phyloP scores from a whole-genome alignment of 2,113 vertebrate species.

The Cyprinodon brontotheroides region DNA sequence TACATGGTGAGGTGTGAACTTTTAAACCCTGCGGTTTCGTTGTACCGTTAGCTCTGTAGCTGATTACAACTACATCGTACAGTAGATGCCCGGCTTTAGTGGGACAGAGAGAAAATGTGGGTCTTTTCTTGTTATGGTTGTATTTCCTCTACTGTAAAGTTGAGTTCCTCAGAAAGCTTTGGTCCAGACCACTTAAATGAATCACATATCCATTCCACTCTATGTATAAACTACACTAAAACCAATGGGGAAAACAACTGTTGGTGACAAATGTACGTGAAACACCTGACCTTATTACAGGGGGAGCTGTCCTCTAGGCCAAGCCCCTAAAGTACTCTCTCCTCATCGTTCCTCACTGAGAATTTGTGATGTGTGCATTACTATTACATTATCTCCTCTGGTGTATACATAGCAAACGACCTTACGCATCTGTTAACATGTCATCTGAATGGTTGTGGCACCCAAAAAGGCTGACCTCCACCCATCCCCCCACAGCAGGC shows the following conservation, averaged over 20 bases:
- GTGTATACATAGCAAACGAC: constrained; percentile 72
- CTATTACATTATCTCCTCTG: constrained; percentile 71
- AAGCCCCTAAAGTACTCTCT: constrained; percentile 53
- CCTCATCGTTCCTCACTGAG: constrained; percentile 39
- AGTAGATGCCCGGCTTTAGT: too few relatives aligned
- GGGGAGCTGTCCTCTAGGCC: constrained; percentile 57
- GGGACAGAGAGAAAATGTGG: too few relatives aligned
- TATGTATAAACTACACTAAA: background rate
- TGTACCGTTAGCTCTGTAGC: too few relatives aligned
- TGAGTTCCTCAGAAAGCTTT: background rate
- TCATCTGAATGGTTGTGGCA: constrained; percentile 68
- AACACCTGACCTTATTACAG: constrained; percentile 70
- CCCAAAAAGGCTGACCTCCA: constrained; percentile 70
- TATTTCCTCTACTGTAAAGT: too few relatives aligned
- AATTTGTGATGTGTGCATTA: constrained; percentile 66
- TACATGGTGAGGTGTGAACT: too few relatives aligned
- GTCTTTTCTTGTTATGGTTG: too few relatives aligned
- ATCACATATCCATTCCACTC: background rate
- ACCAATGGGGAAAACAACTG: constrained; percentile 16
- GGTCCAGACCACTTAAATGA: background rate
- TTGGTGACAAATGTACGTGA: constrained; percentile 50
- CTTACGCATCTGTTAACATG: constrained; percentile 79
- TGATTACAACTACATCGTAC: too few relatives aligned
- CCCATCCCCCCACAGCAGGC: constrained; percentile 46
- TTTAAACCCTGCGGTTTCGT: too few relatives aligned